Base-by-base conservation (phyloP, 2,797 vertebrate species). In the Hyperoplus immaculatus region DNA sequence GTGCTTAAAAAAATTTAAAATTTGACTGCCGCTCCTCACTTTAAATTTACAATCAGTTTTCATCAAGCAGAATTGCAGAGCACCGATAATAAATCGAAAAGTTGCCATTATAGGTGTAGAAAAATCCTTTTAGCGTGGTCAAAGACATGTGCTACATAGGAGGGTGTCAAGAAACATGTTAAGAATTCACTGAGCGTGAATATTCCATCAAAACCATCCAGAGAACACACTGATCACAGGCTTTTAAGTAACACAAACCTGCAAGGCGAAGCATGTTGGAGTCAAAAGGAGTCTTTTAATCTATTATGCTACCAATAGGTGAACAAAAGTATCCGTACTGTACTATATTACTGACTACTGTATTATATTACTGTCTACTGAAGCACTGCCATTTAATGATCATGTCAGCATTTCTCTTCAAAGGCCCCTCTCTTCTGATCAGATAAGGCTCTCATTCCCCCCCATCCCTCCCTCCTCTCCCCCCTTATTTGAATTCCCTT, bases 401-500 rank as follows among this genome's bases (percentile, higher is more conserved):
- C 88, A 72, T 91, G 91, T 95, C 94, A 96, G 94, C 94, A 74
- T 83, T 94, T 95, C 91, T 92, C 88, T 93, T 94, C 93, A 94
- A 94, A 95, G 92, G 87, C 84, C 29, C 29, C 84, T 82, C 86
- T 68, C 83, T 85, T 90, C 87, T 84, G 86, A 94, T 94, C 92
- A 90, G 90, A 94, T 94, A 92, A 93, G 89, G 90, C 82, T 76
- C 85, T 70, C 71, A 61, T 83, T 88, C 29, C 29, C 29, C 29
- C 21, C 21, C 21, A 2, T 2, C 21, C 21, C 21, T 2, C 21
- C 21, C 21, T 21, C 21, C 21, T 21, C 21, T 29, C 87, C 83
- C 77, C 69, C 80, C 83, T 88, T 82, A 88, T 94, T 91, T 90
- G 83, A 93, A 93, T 93, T 92, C 88, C 88, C 91, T 90, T 91